Evolutionary conservation across 2,888 invertebrate species (phyloP).

Genomic region (Tolmerus cingulatus): DNA sequence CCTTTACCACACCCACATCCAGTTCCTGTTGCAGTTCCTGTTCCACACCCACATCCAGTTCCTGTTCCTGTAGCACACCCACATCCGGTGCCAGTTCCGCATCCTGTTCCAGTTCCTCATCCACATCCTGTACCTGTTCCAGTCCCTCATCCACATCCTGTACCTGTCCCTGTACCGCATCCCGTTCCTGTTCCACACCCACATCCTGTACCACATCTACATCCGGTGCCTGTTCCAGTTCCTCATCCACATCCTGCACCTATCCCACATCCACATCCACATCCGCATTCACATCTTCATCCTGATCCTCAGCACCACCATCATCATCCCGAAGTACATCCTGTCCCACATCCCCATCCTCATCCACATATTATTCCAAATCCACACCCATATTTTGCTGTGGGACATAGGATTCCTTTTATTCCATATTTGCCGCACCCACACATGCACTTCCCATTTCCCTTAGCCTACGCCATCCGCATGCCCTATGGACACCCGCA

Average conservation of each 20-base stretch:
- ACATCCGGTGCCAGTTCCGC: not conserved
- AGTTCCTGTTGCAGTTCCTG: not conserved
- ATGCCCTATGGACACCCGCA: not conserved
- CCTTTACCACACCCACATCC: not conserved
- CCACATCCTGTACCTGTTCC: not conserved
- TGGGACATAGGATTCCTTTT: not conserved
- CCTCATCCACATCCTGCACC: not conserved
- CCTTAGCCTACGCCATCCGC: not conserved
- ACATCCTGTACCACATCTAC: not conserved
- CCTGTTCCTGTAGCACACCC: not conserved
- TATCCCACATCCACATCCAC: not conserved
- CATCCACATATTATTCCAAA: not conserved
- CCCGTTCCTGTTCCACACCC: not conserved
- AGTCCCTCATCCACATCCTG: not conserved
- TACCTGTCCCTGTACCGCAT: not conserved
- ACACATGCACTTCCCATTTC: not conserved
- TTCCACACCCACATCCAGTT: not conserved
- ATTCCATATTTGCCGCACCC: not conserved
- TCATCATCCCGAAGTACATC: not conserved
- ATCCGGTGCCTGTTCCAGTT: not conserved
- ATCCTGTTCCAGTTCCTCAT: not conserved
- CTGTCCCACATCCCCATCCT: not conserved
- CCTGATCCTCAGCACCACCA: not conserved
- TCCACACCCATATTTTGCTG: not conserved
- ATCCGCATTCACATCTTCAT: not conserved